phyloP scores from a whole-genome alignment of 2,888 invertebrate species.

The Caenorhabditis sinica region DNA sequence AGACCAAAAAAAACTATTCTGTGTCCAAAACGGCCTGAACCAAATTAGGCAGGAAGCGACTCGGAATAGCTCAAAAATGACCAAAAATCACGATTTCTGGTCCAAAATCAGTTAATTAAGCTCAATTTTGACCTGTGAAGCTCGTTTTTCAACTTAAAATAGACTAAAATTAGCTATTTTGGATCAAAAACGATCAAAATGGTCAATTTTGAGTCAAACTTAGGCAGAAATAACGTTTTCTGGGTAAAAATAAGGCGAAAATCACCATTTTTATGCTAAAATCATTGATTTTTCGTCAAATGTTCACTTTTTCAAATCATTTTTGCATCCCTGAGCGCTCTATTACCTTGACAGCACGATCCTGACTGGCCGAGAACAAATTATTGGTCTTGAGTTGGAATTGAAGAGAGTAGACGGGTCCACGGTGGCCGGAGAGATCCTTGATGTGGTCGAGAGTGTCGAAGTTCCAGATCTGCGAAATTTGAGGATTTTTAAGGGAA shows the following conservation, averaged over 20 bases:
- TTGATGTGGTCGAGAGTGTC: conserved; percentile 74
- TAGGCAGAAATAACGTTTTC: not conserved
- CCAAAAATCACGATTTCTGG: no score
- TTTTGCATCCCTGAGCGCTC: not conserved
- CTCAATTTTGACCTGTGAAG: no score
- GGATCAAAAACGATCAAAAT: no score
- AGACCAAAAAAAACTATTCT: no score
- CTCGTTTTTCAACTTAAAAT: no score
- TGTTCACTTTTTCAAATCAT: not conserved
- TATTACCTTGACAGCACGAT: conserved; percentile 77
- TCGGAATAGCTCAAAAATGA: no score
- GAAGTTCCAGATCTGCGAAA: conserved; percentile 77
- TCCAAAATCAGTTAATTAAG: no score
- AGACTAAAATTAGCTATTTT: not conserved
- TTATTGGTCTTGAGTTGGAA: conserved; percentile 77
- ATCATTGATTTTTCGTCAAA: not conserved
- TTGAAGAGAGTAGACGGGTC: conserved; percentile 75
- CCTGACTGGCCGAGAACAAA: conserved; percentile 80
- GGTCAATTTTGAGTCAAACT: not conserved
- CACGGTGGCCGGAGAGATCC: conserved; percentile 78
- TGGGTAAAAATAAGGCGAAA: no score
- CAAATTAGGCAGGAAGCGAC: no score
- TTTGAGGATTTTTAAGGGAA: not conserved
- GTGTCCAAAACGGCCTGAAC: no score
- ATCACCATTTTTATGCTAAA: conserved; percentile 2